Base-by-base conservation (phyloP, 1,140 invertebrate genomes). In the Ephestia elutella region DNA sequence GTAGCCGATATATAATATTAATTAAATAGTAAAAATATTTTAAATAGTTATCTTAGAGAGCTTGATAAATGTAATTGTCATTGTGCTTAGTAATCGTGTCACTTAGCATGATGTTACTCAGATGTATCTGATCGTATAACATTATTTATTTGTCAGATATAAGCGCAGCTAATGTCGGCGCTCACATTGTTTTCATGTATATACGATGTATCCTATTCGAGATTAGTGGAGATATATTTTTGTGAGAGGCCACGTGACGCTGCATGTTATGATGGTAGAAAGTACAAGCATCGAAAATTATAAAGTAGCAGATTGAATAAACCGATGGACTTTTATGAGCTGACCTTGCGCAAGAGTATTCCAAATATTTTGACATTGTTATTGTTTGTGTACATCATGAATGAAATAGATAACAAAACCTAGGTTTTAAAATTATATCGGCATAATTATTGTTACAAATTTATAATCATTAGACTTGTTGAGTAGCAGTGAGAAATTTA, bases 51-150 rank as follows among this genome's bases (percentile, higher is more conserved):
- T 69, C 62, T 84, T 82, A 86, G 84, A 73, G 68, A 73, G 86
- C 83, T 88, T 86, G 74, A 86, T 87, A 72, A 83, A 79, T 85
- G 78, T 87, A 83, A 78, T 80, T 72, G 83, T 86, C 82, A 84
- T 82, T 87, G 86, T 88, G 83, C 83, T 86, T 88, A 86, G 83
- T 80, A 76, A 80, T 79, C 70, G 80, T 82, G 70, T 80, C 78
- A 75, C 73, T 81, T 82, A 82, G 82, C 78, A 80, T 80, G 79
- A 80, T 82, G 75, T 82, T 80, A 80, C 80, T 81, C 80, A 71
- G 75, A 74, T 72, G 50, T 81, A 70, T 80, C 71, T 76, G 76
- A 68, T 81, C 69, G 63, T 77, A 69, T 66, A 65, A 66, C 66
- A 71, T 76, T 77, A 78, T 73, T 78, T 78, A 73, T 75, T 70